phyloP scores from a whole-genome alignment of 1,140 invertebrate species.

The Lucilia sericata region DNA sequence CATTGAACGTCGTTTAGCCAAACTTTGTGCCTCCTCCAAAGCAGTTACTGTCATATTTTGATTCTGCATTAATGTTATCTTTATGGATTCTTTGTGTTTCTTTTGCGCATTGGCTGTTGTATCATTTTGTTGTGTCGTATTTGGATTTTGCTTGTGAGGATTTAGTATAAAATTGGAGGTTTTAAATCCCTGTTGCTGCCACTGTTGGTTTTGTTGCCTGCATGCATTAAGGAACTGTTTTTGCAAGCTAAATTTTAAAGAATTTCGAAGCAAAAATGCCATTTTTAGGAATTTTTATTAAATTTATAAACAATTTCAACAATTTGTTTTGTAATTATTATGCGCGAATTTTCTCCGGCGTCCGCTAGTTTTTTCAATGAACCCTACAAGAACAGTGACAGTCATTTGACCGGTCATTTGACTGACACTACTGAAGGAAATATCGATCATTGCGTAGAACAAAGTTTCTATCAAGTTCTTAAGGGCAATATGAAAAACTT shows the following conservation, averaged over 20 bases:
- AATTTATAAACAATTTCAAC: neutral
- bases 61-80: constrained; percentile 70
- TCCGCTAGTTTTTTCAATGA: no score
- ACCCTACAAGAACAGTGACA: no score
- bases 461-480: no score
- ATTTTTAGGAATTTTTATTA: neutral
- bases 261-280: neutral
- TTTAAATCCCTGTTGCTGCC: neutral
- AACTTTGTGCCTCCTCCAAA: constrained; percentile 72
- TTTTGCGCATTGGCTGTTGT: constrained; percentile 5
- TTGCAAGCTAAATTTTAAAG: neutral
- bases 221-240: neutral
- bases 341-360: neutral
- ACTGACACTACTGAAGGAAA: no score
- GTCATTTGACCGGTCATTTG: no score
- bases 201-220: neutral
- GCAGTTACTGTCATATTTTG: constrained; percentile 69
- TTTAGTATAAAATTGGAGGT: neutral
- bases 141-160: neutral
- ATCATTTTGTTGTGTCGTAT: neutral
- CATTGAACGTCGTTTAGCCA: constrained; percentile 74
- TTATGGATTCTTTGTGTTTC: constrained; percentile 50
- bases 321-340: neutral
- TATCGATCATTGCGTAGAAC: no score
- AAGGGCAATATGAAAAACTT: no score